Conservation (phyloP, 2,888 invertebrate species). For the Julus scanicus region DNA sequence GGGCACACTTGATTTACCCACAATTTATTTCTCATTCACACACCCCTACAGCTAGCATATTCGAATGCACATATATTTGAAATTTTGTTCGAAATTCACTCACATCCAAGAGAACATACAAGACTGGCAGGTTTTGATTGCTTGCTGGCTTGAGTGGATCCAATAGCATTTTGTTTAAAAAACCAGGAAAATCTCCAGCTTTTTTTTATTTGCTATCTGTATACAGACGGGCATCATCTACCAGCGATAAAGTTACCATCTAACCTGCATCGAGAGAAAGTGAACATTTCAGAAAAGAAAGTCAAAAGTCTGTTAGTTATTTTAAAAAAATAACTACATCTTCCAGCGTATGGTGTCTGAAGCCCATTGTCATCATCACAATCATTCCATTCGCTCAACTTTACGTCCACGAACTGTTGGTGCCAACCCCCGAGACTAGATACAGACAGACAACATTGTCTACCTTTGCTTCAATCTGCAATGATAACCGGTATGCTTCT, state of each 20-base stretch:
- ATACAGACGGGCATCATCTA: neutral
- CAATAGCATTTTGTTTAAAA: neutral
- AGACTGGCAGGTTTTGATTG: neutral
- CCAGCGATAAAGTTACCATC: neutral
- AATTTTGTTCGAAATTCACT: neutral
- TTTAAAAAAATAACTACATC: neutral
- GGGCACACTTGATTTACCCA: slow-evolving; percentile 25
- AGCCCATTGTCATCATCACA: neutral
- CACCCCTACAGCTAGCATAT: neutral
- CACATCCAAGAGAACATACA: slow-evolving; percentile 12
- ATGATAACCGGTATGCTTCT: slow-evolving; percentile 5
- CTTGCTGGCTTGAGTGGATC: neutral
- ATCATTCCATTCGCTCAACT: slow-evolving; percentile 7
- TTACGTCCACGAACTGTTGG: neutral
- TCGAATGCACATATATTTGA: slow-evolving; percentile 15
- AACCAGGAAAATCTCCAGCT: neutral
- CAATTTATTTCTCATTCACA: slow-evolving; percentile 10
- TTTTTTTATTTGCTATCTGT: too few relatives aligned
- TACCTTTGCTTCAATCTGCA: neutral
- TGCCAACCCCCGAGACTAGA: neutral
- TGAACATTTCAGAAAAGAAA: neutral
- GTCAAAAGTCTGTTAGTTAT: neutral
- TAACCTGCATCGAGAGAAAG: neutral
- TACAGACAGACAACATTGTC: neutral
- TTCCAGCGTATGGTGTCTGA: neutral